Evolutionary conservation across 1,140 invertebrate species (phyloP).

Genomic region (Dinoponera quadriceps): DNA sequence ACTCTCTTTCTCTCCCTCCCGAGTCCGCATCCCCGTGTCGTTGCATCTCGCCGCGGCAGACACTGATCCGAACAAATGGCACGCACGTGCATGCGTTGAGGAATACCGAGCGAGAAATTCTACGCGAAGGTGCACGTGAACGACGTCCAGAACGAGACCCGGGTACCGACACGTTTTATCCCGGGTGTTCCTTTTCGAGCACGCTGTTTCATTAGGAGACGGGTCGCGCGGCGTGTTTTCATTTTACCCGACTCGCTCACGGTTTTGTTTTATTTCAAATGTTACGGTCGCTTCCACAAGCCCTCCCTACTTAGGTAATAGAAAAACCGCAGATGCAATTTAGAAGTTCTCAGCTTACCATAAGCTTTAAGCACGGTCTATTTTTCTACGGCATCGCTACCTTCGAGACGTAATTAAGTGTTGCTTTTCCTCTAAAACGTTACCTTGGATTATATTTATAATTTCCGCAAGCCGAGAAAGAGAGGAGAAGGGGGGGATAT

Average conservation of each 20-base stretch:
- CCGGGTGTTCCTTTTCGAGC: conserved; percentile 44
- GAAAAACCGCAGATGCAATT: not conserved
- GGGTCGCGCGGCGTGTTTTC: conserved; percentile 33
- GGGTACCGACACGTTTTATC: conserved; percentile 60
- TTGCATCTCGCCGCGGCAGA: conserved; percentile 63
- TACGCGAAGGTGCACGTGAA: conserved; percentile 68
- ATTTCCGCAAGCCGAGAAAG: too few relatives aligned
- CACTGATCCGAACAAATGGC: conserved; percentile 69
- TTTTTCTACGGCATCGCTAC: not conserved
- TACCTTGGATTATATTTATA: too few relatives aligned
- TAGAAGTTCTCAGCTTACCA: not conserved
- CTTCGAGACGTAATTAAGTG: not conserved
- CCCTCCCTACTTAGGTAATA: not conserved
- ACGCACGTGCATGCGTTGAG: conserved; percentile 71
- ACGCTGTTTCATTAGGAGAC: conserved; percentile 45
- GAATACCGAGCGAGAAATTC: conserved; percentile 65
- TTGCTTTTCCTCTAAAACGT: too few relatives aligned
- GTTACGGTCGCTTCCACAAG: not conserved
- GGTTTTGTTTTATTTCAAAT: conserved; percentile 26
- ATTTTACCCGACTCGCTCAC: conserved; percentile 22
- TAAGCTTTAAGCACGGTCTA: not conserved
- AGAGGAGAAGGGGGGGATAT: too few relatives aligned
- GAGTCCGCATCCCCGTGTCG: conserved; percentile 60
- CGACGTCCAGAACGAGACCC: conserved; percentile 65
- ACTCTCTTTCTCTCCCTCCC: conserved; percentile 11